Percentiles rank a stretch among this genome's conserved stretches.
phyloP scores from a whole-genome alignment of 1,140 invertebrate genomes.

The Coptotermes formosanus region DNA sequence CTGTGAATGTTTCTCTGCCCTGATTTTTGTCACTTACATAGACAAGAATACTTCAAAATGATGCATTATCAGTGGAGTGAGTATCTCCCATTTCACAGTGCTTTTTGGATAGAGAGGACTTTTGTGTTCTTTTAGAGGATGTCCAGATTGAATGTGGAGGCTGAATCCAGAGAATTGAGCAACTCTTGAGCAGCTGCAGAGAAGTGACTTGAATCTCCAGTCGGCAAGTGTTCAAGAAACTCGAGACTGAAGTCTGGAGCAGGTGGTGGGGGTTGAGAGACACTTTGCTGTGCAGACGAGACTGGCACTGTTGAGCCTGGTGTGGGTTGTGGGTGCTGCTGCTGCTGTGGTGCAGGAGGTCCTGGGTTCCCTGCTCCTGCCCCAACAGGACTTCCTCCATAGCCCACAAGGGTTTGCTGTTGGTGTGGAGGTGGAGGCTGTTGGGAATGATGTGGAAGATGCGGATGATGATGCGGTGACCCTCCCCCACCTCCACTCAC shows the following conservation, averaged over 20 bases:
- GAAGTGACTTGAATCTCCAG: slow-evolving; percentile 65
- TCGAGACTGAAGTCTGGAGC: slow-evolving; percentile 73
- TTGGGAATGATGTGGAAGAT: slow-evolving; percentile 31
- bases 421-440: slow-evolving; percentile 40
- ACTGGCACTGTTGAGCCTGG: slow-evolving; percentile 39
- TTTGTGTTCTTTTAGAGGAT: slow-evolving; percentile 44
- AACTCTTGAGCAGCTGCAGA: slow-evolving; percentile 66
- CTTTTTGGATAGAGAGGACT: background rate
- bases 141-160: slow-evolving; percentile 56
- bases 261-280: slow-evolving; percentile 41
- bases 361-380: slow-evolving; percentile 36
- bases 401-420: slow-evolving; percentile 30
- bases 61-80: background rate
- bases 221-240: slow-evolving; percentile 75
- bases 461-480: slow-evolving; percentile 41
- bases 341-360: slow-evolving; percentile 24
- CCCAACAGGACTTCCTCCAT: slow-evolving; percentile 39
- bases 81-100: background rate
- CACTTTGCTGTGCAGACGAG: background rate
- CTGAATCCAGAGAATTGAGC: slow-evolving; percentile 65
- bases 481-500: slow-evolving; percentile 39
- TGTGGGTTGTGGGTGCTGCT: slow-evolving; percentile 27
- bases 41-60: background rate
- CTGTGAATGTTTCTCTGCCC: background rate
- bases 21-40: background rate